Percentiles rank a stretch among this genome's conserved stretches.
phyloP scores from a whole-genome alignment of 2,113 vertebrate species.

The Spea bombifrons region DNA sequence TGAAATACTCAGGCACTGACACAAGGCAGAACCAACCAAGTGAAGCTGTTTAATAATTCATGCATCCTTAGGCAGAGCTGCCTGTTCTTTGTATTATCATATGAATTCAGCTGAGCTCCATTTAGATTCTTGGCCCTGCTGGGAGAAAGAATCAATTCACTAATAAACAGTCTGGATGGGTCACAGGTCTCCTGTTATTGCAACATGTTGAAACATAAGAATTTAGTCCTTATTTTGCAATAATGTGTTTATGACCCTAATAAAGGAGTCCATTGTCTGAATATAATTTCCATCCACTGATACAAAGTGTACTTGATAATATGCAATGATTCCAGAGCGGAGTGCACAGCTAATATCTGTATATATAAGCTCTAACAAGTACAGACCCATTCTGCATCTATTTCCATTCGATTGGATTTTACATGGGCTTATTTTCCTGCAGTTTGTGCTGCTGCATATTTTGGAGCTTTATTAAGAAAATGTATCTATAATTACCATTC shows the following conservation, averaged over 20 bases:
- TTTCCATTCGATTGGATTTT: background rate
- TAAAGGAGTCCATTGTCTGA: constrained; percentile 15
- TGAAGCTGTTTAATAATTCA: constrained; percentile 42
- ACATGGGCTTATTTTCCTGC: background rate
- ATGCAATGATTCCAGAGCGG: background rate
- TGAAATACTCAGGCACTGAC: constrained; percentile 29
- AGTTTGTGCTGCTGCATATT: background rate
- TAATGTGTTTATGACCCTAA: constrained; percentile 29
- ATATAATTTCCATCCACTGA: background rate
- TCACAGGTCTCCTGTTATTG: constrained; percentile 36
- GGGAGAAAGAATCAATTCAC: constrained; percentile 24
- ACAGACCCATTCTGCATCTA: background rate
- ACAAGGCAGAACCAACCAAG: constrained; percentile 29
- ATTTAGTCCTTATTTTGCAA: constrained; percentile 8
- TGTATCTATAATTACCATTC: background rate
- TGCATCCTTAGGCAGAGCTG: constrained; percentile 39
- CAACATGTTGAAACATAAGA: constrained; percentile 16
- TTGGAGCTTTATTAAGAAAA: background rate
- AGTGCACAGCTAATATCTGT: background rate
- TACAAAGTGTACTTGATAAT: constrained; percentile 5
- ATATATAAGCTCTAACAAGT: background rate
- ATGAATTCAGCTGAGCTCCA: constrained; percentile 26
- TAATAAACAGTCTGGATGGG: constrained; percentile 37
- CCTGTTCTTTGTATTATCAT: constrained; percentile 36
- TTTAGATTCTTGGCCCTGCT: constrained; percentile 26